phyloP scores from a whole-genome alignment of 1,140 invertebrate genomes.

The Dendrolimus punctatus region DNA sequence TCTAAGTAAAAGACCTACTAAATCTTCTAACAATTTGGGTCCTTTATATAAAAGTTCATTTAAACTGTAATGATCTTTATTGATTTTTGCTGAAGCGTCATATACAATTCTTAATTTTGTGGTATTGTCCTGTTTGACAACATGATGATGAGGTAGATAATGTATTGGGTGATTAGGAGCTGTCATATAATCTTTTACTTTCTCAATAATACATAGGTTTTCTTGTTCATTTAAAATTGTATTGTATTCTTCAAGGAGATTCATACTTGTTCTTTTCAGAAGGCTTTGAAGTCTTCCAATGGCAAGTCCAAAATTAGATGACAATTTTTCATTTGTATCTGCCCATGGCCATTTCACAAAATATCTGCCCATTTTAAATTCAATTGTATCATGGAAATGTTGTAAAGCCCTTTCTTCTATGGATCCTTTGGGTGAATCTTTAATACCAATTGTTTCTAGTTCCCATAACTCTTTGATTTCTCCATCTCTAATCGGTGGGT shows the following conservation, averaged over 20 bases:
- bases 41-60: conserved; percentile 21
- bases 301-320: conserved; percentile 19
- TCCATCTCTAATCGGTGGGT: conserved; percentile 11
- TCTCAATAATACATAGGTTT: conserved; percentile 16
- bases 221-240: conserved; percentile 11
- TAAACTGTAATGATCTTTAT: conserved; percentile 11
- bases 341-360: conserved; percentile 23
- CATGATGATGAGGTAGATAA: conserved; percentile 14
- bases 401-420: conserved; percentile 20
- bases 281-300: conserved; percentile 8
- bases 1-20: conserved; percentile 14
- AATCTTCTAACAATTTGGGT: conserved; percentile 20
- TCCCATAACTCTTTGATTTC: conserved; percentile 17
- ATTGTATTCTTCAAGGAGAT: conserved; percentile 2
- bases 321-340: conserved; percentile 13
- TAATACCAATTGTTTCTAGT: conserved; percentile 28
- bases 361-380: conserved; percentile 15
- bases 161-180: conserved; percentile 10
- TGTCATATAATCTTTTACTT: not conserved
- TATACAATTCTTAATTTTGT: conserved; percentile 15
- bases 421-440: conserved; percentile 17
- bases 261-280: conserved; percentile 3
- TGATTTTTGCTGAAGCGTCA: conserved; percentile 16
- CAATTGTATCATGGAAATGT: conserved; percentile 18
- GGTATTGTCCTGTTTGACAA: conserved; percentile 4